Percentiles rank a stretch among this genome's conserved stretches.
Conservation (phyloP, 1,140 invertebrate genomes). For the Riptortus pedestris region DNA sequence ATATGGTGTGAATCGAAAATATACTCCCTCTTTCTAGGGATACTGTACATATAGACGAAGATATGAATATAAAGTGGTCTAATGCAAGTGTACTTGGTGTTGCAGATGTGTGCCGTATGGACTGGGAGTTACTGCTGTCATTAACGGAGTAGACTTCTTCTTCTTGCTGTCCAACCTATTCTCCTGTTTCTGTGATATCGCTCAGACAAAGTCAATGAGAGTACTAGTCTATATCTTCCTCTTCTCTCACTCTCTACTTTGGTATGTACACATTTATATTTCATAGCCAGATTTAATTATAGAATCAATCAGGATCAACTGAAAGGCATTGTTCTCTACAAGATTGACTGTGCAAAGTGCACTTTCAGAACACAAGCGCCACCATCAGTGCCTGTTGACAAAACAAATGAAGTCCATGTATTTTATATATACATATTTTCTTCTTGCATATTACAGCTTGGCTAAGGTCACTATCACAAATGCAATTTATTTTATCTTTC, state of each 20-base stretch:
- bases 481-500: too few species aligned
- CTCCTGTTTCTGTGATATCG: constrained; percentile 9
- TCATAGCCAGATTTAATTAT: too few species aligned
- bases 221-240: constrained; percentile 3
- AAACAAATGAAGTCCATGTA: background rate
- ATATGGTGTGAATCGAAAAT: too few species aligned
- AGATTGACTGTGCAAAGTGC: background rate
- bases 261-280: background rate
- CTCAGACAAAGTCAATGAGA: constrained; percentile 2
- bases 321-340: background rate
- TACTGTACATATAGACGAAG: background rate
- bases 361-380: too few species aligned
- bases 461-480: too few species aligned
- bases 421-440: background rate
- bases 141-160: constrained; percentile 15
- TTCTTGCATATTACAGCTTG: background rate
- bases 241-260: constrained; percentile 8
- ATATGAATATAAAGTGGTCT: too few species aligned
- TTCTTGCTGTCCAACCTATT: constrained; percentile 5
- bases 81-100: too few species aligned
- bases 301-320: background rate
- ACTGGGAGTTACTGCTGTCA: constrained; percentile 7
- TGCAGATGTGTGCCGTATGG: constrained; percentile 20
- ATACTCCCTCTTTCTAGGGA: background rate
- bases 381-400: background rate